Conservation (phyloP, 2,888 invertebrate species). For the Blera fallax region DNA sequence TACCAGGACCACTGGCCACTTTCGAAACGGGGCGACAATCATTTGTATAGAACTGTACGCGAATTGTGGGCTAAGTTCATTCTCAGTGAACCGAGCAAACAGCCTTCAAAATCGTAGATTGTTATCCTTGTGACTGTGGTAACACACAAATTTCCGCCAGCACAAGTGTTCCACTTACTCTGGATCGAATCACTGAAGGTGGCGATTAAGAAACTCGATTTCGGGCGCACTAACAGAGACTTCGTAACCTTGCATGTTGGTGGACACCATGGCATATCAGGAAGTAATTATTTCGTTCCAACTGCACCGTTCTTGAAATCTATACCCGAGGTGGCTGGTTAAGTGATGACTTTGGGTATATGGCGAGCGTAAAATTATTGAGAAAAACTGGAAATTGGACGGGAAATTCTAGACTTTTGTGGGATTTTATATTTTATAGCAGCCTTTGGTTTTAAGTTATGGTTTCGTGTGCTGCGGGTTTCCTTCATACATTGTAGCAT, state of each 20-base stretch:
- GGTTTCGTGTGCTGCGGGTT: no score
- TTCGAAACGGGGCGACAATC: conserved; percentile 6
- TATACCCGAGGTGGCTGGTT: background rate
- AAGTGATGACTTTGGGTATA: background rate
- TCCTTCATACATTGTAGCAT: no score
- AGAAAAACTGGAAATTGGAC: background rate
- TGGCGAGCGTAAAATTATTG: background rate
- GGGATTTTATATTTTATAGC: background rate
- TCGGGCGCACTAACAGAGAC: background rate
- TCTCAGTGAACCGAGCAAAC: conserved; percentile 12
- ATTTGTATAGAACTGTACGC: conserved; percentile 4
- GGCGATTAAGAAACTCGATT: background rate
- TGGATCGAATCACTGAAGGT: conserved; percentile 9
- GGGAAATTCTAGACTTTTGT: background rate
- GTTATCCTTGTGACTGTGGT: conserved; percentile 15
- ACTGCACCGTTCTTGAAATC: background rate
- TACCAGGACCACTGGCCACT: background rate
- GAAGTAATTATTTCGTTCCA: background rate
- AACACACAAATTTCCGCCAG: conserved; percentile 19
- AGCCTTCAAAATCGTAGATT: conserved; percentile 18
- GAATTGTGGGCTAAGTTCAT: background rate
- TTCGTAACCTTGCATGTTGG: background rate
- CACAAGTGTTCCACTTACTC: conserved; percentile 37
- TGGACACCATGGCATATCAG: background rate
- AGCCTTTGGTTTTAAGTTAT: no score